Conservation (phyloP, 2,888 invertebrate species). For the Pemphredon lugubris region DNA sequence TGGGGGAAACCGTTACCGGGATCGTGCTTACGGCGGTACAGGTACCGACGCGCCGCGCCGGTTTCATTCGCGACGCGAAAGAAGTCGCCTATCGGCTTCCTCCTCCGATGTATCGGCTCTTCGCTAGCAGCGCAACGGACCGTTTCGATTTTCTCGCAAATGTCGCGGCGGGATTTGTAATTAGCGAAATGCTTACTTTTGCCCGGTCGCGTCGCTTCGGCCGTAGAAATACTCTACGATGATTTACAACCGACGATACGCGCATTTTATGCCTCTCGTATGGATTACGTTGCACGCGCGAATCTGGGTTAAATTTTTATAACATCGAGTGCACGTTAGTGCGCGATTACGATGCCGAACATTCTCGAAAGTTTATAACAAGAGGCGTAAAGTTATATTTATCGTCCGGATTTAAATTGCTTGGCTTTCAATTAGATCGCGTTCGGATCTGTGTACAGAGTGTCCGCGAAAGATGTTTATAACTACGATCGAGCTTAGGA, state of each 20-base stretch:
- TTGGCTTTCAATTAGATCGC: slow-evolving; percentile 3
- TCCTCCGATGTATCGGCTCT: slow-evolving; percentile 34
- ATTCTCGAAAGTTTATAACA: no score
- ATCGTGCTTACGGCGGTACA: slow-evolving; percentile 36
- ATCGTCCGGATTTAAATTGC: slow-evolving; percentile 4
- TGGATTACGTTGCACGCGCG: neutral
- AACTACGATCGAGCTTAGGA: no score
- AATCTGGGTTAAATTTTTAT: slow-evolving; percentile 9
- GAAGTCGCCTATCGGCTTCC: slow-evolving; percentile 55
- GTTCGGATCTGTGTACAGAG: no score
- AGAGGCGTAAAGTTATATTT: slow-evolving; percentile 9
- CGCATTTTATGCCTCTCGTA: neutral
- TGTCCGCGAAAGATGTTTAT: no score
- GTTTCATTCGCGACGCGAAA: slow-evolving; percentile 54
- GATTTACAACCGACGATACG: slow-evolving; percentile 20
- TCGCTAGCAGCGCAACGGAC: neutral
- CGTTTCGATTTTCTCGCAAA: slow-evolving; percentile 35
- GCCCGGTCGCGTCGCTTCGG: no score
- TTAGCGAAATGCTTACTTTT: slow-evolving; percentile 48
- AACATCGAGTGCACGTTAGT: no score
- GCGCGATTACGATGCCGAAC: no score
- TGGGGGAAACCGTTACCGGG: slow-evolving; percentile 63
- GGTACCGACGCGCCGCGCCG: slow-evolving; percentile 40
- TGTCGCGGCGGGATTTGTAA: slow-evolving; percentile 34
- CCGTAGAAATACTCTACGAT: slow-evolving; percentile 1